Base-by-base conservation (phyloP, 1,140 invertebrate species). In the Cheumatopsyche charites region DNA sequence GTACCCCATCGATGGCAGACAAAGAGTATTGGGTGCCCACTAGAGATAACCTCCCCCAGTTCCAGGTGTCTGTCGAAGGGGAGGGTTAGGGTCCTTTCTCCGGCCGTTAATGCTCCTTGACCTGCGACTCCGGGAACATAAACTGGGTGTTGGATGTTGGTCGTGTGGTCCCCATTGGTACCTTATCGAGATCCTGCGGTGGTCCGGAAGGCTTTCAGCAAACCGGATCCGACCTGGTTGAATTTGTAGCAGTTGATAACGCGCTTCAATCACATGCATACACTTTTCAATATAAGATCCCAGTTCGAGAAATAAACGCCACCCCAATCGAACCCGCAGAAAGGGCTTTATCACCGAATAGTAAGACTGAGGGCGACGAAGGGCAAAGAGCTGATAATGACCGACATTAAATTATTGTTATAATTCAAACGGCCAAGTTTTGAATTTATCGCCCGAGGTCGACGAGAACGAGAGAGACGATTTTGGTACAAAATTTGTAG, bases 321-420 rank as follows among this genome's bases (percentile, higher is more conserved):
- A 52, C 47, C 47, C 13, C 13, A 52, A 1, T 15, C n/a, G 47
- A 52, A 17, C 1, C 15, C 15, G 47, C 13, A 45, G 12, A 2
- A 12, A 15, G 17, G 43, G 1, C 63, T 15, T 41, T 12, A 3
- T n/a, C 17, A 36, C 42, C 49, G 49, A 68, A 43, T 55, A 26
- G 66, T 25, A 45, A 43, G 66, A 58, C 55, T 55, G 74, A 55
- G 67, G 43, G 72, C 72, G 75, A 73, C 75, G 75, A 76, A 72
- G 75, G 75, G 72, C 75, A 76, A 76, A 76, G 75, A 76, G 73
- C 75, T 76, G 75, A 76, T 76, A 76, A 76, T 76, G 75, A 72
- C 58, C 72, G 61, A 67, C 71, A 65, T 69, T 76, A 71, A 76
- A 76, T 76, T 76, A 76, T 76, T 76, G 75, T 73, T 73, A 76